A percentile compares a stretch with the other conserved stretches of the same genome.
These are phyloP conservation scores for Ylistrum balloti DNA, from an alignment of 1,140 invertebrate species.

Conservation along the genomic window DNA sequence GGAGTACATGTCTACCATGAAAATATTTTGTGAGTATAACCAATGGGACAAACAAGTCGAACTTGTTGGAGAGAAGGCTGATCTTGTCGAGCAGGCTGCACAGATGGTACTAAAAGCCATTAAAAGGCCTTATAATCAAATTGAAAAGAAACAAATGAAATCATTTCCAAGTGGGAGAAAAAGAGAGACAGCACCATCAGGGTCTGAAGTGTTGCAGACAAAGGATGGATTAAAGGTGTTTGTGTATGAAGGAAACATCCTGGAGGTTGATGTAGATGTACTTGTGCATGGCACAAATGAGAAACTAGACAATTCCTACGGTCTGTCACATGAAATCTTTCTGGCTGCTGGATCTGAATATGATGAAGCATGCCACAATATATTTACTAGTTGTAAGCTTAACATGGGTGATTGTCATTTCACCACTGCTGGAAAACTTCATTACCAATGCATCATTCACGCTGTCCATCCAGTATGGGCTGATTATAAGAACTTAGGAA, in stretches of 20 bases:
- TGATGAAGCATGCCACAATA: not conserved
- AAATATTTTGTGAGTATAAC: not conserved
- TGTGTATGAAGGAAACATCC: not conserved
- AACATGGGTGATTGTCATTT: not conserved
- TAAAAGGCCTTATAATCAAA: not conserved
- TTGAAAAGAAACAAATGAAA: not conserved
- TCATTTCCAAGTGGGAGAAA: not conserved
- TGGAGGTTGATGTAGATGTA: not conserved
- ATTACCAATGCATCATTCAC: not conserved
- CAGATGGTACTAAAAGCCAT: not conserved
- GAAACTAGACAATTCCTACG: not conserved
- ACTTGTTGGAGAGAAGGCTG: not conserved
- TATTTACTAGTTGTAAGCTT: not conserved
- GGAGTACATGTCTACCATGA: not conserved
- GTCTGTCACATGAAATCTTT: not conserved
- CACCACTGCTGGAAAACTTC: not conserved
- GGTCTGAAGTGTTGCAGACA: not conserved
- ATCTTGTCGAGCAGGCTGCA: not conserved
- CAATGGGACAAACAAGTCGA: not conserved
- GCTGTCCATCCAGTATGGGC: not conserved
- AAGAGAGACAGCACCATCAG: not conserved
- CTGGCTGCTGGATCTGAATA: not conserved
- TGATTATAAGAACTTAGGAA: not conserved
- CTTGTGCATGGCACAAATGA: not conserved
- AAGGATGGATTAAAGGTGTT: not conserved